Conservation (phyloP, 2,797 vertebrate genomes). For the Sebastes itinus region DNA sequence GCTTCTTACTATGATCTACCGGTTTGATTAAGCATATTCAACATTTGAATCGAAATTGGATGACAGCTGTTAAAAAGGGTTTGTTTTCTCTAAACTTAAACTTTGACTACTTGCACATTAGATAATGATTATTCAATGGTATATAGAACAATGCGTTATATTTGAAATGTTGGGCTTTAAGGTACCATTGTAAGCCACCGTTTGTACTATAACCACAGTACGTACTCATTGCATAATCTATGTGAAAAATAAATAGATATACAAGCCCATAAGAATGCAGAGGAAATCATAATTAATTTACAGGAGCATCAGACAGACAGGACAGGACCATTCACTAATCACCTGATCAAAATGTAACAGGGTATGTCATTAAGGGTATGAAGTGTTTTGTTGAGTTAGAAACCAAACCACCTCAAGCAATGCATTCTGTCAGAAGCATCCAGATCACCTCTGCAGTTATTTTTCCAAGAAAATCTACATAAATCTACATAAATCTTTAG, state of each 20-base stretch:
- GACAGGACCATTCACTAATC: neutral
- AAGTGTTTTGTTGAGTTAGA: conserved; percentile 4
- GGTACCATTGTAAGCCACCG: neutral
- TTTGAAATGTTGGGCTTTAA: neutral
- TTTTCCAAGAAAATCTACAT: neutral
- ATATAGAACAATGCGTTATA: neutral
- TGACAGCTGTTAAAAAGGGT: neutral
- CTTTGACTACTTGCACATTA: neutral
- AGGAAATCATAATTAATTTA: neutral
- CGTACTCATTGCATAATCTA: neutral
- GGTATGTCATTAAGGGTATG: neutral
- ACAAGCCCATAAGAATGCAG: neutral
- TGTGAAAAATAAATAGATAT: neutral
- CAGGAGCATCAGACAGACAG: neutral
- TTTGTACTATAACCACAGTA: neutral
- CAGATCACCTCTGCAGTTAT: neutral
- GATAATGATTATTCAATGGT: neutral
- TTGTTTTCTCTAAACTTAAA: neutral
- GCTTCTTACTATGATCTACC: neutral
- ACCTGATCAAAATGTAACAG: neutral
- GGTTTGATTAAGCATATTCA: too few relatives aligned
- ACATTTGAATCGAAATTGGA: too few relatives aligned
- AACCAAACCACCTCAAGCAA: neutral
- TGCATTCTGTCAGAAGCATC: neutral
- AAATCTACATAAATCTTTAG: neutral